Percentiles rank a stretch among this genome's conserved stretches.
Conservation (phyloP, 2,797 vertebrate genomes). For the Sebastes steindachneri region DNA sequence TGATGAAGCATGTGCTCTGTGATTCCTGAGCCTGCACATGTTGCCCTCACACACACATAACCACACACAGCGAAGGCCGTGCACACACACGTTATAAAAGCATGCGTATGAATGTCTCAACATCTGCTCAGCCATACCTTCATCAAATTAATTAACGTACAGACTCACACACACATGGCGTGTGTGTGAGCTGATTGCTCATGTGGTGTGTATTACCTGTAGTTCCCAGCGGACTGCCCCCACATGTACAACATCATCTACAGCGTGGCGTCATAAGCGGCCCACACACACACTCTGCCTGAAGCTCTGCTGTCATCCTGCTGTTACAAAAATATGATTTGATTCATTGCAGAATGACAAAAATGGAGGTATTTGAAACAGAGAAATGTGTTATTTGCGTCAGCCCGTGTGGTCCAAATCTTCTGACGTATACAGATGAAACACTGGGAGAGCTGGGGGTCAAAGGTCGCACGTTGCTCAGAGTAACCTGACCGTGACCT, state of each 20-base stretch:
- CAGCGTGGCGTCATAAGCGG: neutral
- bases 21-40: constrained; percentile 30
- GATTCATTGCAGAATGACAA: neutral
- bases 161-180: constrained; percentile 9
- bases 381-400: neutral
- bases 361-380: neutral
- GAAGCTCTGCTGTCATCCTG: neutral
- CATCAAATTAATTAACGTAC: constrained; percentile 3
- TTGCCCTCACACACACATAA: neutral
- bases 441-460: constrained; percentile 7
- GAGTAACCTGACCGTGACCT: constrained; percentile 68
- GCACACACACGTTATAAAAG: constrained; percentile 7
- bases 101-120: neutral
- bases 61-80: neutral
- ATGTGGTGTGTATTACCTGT: constrained; percentile 67
- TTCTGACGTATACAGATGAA: neutral
- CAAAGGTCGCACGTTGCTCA: constrained; percentile 54
- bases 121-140: constrained; percentile 35
- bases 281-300: constrained; percentile 23
- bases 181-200: constrained; percentile 48
- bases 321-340: neutral
- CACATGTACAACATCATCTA: constrained; percentile 46
- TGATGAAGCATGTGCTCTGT: constrained; percentile 36
- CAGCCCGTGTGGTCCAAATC: neutral
- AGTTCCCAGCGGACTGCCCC: constrained; percentile 48